Evolutionary conservation across 2,113 vertebrate genomes (phyloP).

Genomic region (Embiotoca jacksoni): DNA sequence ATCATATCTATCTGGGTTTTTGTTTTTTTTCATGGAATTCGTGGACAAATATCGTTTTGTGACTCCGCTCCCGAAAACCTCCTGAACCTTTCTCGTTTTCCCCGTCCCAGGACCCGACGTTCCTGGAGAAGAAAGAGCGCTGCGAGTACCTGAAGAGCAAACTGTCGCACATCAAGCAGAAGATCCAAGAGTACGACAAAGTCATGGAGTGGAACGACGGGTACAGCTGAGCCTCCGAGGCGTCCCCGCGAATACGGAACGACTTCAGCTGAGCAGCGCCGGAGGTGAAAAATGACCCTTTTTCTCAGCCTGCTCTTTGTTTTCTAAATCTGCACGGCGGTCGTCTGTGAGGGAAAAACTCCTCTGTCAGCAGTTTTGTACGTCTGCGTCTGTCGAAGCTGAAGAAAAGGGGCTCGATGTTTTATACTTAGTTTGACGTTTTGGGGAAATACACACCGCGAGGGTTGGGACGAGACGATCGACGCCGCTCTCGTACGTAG

Average conservation of each 20-base stretch:
- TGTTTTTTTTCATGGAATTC: no score
- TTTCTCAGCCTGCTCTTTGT: neutral
- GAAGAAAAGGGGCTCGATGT: neutral
- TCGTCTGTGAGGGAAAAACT: neutral
- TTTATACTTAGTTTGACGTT: conserved; percentile 14
- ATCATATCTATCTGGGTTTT: no score
- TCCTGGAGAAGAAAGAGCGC: conserved; percentile 97
- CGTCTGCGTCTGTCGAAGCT: conserved; percentile 6
- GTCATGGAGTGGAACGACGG: conserved; percentile 94
- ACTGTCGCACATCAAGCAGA: conserved; percentile 97
- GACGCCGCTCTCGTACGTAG: neutral
- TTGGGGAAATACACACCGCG: neutral
- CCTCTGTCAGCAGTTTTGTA: neutral
- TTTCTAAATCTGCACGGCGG: neutral
- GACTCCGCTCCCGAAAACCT: no score
- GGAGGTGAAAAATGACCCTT: neutral
- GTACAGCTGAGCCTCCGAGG: conserved; percentile 69
- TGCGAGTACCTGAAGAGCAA: conserved; percentile 99
- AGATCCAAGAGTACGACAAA: conserved; percentile 98
- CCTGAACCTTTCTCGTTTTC: neutral
- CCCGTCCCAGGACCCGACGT: conserved; percentile 89
- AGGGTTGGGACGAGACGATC: neutral
- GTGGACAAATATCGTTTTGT: no score
- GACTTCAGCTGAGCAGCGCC: neutral
- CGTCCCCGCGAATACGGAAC: neutral